A percentile compares a stretch with the other conserved stretches of the same genome.
phyloP scores from a whole-genome alignment of 2,113 vertebrate species.

The Thryonomys swinderianus region DNA sequence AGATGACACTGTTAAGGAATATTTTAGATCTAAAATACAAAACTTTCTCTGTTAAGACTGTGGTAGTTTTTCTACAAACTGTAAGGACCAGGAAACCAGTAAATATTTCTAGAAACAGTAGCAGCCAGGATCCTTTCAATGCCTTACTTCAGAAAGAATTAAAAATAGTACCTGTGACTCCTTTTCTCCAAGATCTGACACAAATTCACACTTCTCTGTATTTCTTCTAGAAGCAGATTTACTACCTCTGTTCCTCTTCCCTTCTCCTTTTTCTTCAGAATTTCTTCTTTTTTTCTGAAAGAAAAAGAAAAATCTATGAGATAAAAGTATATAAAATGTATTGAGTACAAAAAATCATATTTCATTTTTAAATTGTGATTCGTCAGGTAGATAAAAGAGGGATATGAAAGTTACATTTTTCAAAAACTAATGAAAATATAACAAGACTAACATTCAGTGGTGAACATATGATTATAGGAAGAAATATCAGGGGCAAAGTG shows the following conservation, averaged over 20 bases:
- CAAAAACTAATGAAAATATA: background rate
- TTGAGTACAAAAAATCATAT: background rate
- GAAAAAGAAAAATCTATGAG: background rate
- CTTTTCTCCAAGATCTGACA: background rate
- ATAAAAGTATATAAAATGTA: background rate
- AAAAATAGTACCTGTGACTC: background rate
- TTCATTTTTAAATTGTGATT: background rate
- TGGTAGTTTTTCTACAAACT: background rate
- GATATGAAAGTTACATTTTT: background rate
- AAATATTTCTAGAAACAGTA: background rate
- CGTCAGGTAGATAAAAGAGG: background rate
- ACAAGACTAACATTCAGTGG: background rate
- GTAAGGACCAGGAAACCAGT: background rate
- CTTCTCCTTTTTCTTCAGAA: background rate
- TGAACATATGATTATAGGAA: background rate
- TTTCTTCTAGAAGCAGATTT: background rate
- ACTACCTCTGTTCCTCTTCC: background rate
- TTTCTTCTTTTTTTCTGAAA: background rate
- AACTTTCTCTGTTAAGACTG: background rate
- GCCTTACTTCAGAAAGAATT: background rate
- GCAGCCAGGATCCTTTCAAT: background rate
- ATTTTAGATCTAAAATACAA: background rate
- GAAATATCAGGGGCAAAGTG: background rate
- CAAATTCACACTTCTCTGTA: background rate
- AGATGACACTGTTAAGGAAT: background rate